Conservation (phyloP, 2,113 vertebrate genomes). For the Phylloscopus trochilus region DNA sequence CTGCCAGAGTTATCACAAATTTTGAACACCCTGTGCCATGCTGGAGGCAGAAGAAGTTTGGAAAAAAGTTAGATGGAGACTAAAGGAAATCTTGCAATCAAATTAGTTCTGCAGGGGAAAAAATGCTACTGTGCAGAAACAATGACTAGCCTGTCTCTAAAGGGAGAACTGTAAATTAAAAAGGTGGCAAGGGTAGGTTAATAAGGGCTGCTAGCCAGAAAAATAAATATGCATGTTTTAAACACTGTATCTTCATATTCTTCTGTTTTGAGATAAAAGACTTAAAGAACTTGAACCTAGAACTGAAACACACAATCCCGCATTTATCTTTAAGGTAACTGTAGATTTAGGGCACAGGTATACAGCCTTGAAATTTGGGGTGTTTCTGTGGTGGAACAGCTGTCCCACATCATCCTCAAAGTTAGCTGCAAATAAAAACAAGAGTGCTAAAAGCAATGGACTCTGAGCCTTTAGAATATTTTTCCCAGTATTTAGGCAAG, state of each 20-base stretch:
- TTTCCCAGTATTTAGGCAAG: background rate
- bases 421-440: background rate
- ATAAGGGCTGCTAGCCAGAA: background rate
- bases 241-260: background rate
- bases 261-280: background rate
- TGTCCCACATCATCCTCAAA: background rate
- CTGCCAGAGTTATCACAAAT: background rate
- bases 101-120: conserved; percentile 2
- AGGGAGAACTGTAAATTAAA: background rate
- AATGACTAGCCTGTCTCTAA: background rate
- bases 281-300: background rate
- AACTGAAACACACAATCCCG: background rate
- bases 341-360: background rate
- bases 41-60: background rate
- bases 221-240: background rate
- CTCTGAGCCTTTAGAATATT: background rate
- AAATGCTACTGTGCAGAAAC: background rate
- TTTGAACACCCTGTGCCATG: background rate
- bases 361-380: background rate
- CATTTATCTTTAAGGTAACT: background rate
- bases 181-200: background rate
- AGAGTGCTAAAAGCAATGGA: background rate
- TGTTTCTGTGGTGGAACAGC: background rate
- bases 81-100: conserved; percentile 7
- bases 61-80: background rate